A percentile compares a stretch with the other conserved stretches of the same genome.
These are phyloP conservation scores for Sterrhoptilus dennistouni DNA, from an alignment of 2,113 vertebrate species.

Conservation along the genomic window DNA sequence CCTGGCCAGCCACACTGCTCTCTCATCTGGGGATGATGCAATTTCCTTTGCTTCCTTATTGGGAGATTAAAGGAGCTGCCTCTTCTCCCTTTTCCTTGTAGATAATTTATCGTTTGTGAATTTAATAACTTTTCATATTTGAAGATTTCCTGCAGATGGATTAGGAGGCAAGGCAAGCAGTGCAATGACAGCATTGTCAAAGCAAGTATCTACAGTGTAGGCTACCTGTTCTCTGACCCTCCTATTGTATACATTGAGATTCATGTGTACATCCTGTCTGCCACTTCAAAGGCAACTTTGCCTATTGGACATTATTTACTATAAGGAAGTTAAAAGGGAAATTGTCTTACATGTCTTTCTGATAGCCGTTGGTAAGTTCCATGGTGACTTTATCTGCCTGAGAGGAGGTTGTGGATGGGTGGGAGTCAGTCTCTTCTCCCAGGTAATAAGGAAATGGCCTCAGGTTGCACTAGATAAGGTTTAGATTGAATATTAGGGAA, in stretches of 20 bases:
- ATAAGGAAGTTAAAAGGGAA: not conserved
- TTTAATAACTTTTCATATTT: not conserved
- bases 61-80: slow-evolving; percentile 34
- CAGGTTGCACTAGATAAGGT: not conserved
- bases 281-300: not conserved
- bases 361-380: not conserved
- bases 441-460: not conserved
- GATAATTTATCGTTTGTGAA: slow-evolving; percentile 40
- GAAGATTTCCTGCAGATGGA: not conserved
- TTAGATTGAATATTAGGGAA: not conserved
- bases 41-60: slow-evolving; percentile 46
- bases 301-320: not conserved
- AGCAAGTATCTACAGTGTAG: not conserved
- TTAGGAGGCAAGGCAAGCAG: not conserved
- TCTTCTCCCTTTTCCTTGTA: not conserved
- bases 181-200: not conserved
- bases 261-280: not conserved
- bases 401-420: not conserved
- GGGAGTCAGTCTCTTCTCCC: not conserved
- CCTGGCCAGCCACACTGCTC: not conserved
- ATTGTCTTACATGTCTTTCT: not conserved
- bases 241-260: not conserved
- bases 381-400: not conserved
- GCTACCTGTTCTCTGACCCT: not conserved
- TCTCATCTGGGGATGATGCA: slow-evolving; percentile 38